Evolutionary conservation across 2,888 invertebrate genomes (phyloP), one percentile per base, ranked within the genome.

Genomic region (Villa cingulata): DNA sequence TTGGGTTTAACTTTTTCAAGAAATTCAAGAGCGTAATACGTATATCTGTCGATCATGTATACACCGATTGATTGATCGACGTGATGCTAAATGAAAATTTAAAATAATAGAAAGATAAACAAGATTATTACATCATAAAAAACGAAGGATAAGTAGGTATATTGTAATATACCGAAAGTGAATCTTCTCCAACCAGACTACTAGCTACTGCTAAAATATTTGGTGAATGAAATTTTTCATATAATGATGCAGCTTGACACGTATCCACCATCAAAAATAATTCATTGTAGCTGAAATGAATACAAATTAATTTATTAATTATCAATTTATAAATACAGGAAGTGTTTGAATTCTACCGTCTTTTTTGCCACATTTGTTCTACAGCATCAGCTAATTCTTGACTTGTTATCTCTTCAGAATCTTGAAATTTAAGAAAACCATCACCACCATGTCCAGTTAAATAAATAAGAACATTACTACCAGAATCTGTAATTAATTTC

Each of bases 291-390:
- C 91, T 90, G 69, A 7, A 36, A 16, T 16, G 14, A 34, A 34
- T 14, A 1, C 6, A 27, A 27, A 1, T 27, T 27, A 9, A 27
- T 27, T 6, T 27, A 27, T 10, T n/a, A n/a, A n/a, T n/a, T n/a
- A n/a, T n/a, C n/a, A n/a, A n/a, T n/a, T n/a, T n/a, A n/a, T n/a
- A n/a, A n/a, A n/a, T n/a, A n/a, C n/a, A n/a, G n/a, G n/a, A n/a
- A n/a, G n/a, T n/a, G n/a, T n/a, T n/a, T n/a, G n/a, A n/a, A 76
- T 17, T 19, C 46, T 57, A 88, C 86, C 95, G 80, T 66, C 86
- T 81, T 64, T 98, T 97, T 63, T 97, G 94, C 91, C 95, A 96
- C 98, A 99, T 99, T 70, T 98, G 97, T 64, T 98, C 95, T 46
- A 99, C 77, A 17, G 97, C 97, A 78, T 99, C 97, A 17, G 96